A percentile compares a stretch with the other conserved stretches of the same genome.
Conservation (phyloP, 1,140 invertebrate species). For the Musca domestica region DNA sequence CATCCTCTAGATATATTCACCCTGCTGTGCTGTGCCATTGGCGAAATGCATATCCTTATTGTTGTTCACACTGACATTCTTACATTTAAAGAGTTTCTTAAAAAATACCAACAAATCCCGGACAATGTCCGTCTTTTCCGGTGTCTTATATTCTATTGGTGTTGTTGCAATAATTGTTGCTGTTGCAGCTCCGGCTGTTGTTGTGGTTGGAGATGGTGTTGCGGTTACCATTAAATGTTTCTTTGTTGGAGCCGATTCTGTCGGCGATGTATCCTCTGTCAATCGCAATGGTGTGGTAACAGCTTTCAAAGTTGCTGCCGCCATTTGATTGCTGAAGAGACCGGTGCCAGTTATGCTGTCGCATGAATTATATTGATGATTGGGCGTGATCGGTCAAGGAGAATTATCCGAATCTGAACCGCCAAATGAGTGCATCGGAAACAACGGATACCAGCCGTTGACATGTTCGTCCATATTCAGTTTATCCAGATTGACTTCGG, state of each 20-base stretch:
- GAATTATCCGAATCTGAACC: constrained; percentile 65
- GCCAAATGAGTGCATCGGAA: constrained; percentile 69
- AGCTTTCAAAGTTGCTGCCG: too few relatives aligned
- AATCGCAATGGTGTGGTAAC: not conserved
- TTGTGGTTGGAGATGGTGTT: not conserved
- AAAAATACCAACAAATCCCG: not conserved
- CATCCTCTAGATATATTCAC: too few relatives aligned
- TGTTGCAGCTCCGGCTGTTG: not conserved
- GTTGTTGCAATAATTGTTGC: constrained; percentile 7
- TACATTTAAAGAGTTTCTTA: constrained; percentile 7
- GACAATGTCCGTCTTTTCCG: not conserved
- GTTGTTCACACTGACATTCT: constrained; percentile 1
- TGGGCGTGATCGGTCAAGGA: constrained; percentile 57
- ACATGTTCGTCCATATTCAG: constrained; percentile 73
- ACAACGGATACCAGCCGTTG: constrained; percentile 84
- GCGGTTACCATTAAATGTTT: constrained; percentile 9
- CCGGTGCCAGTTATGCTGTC: not conserved
- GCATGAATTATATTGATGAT: not conserved
- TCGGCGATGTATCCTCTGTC: not conserved
- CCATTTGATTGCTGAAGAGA: too few relatives aligned
- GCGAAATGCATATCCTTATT: not conserved
- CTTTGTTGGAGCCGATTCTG: not conserved
- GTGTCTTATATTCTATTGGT: too few relatives aligned
- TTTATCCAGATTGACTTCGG: constrained; percentile 75
- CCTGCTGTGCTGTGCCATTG: not conserved